These are phyloP conservation scores for Tetraodon nigroviridis DNA, from an alignment of 2,113 vertebrate species.

Conservation along the genomic window DNA sequence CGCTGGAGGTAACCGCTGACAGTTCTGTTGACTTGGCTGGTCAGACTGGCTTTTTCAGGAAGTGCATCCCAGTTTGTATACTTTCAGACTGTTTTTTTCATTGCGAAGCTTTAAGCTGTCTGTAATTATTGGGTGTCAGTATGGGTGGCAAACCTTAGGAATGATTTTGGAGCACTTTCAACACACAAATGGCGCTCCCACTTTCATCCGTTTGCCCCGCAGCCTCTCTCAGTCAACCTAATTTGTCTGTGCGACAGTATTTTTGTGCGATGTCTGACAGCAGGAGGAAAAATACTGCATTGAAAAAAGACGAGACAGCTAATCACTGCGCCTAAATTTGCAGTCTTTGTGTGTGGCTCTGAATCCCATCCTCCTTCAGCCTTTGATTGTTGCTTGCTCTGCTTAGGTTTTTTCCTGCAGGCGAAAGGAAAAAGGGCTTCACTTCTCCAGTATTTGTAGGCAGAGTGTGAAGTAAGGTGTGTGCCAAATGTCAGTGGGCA, in stretches of 20 bases:
- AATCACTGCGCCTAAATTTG: constrained; percentile 26
- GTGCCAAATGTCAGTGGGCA: constrained; percentile 27
- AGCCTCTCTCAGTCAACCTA: constrained; percentile 16
- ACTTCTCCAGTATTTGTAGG: constrained; percentile 22
- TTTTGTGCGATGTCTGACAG: constrained; percentile 19
- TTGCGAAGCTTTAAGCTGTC: not conserved
- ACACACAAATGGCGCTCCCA: not conserved
- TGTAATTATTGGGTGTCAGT: constrained; percentile 4
- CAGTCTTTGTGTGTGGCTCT: constrained; percentile 8
- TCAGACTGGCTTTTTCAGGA: no score
- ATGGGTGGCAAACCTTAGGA: constrained; percentile 5
- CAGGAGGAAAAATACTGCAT: constrained; percentile 15
- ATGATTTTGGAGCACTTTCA: not conserved
- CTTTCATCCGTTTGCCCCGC: not conserved
- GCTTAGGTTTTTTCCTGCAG: constrained; percentile 5
- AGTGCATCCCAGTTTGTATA: not conserved
- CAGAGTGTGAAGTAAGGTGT: constrained; percentile 27
- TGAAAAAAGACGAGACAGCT: constrained; percentile 9
- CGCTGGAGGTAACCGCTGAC: no score
- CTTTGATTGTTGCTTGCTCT: constrained; percentile 38
- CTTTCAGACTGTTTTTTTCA: not conserved
- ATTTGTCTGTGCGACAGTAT: constrained; percentile 12
- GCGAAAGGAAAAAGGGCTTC: constrained; percentile 19
- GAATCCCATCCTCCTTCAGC: constrained; percentile 8
- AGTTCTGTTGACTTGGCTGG: no score